Base-by-base conservation (phyloP, 35 echinoderm and acorn worm genomes). In the Heliocidaris tuberculata region DNA sequence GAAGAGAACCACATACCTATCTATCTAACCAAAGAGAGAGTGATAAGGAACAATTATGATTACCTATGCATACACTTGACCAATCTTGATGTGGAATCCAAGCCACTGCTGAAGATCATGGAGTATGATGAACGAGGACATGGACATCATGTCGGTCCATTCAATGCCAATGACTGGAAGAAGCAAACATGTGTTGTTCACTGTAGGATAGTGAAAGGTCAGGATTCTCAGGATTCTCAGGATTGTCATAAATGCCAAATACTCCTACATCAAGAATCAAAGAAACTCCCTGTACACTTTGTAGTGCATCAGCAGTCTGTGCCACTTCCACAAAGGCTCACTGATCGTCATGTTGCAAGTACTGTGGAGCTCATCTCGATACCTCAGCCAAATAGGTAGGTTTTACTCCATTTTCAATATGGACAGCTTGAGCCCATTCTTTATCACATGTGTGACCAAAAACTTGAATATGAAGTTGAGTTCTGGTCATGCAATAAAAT, bases 21-120 rank as follows among this genome's bases (percentile, higher is more conserved):
- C 50, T 0, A 3, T 16, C 17, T 17, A 48, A 42, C 11, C 30
- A 93, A 15, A 56, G 48, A 93, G 1, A 48, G n/a, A 50, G 30
- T n/a, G 29, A 48, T 24, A 2, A 52, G 12, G 11, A 59, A 93
- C 48, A 48, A 59, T 13, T 52, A 85, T 87, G 24, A 60, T n/a
- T 32, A 92, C 88, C 93, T 98, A 9, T 96, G 97, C 94, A 94
- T 98, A 32, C 86, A 96, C 13, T 86, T 95, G 21, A 24, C 86
- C 59, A 90, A 94, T 86, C 93, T 94, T 12, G 49, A 89, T 5
- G 54, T 95, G 50, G 31, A 47, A 32, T 21, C n/a, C 48, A 60
- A 47, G 52, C 31, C 48, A 11, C 47, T 0, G 48, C 30, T 93
- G 47, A 30, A 49, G 30, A 93, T 93, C 16, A 49, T 11, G n/a